Evolutionary conservation across 2,888 invertebrate genomes (phyloP), one percentile per base, ranked within the genome.

Genomic region (Esperia sulphurella): DNA sequence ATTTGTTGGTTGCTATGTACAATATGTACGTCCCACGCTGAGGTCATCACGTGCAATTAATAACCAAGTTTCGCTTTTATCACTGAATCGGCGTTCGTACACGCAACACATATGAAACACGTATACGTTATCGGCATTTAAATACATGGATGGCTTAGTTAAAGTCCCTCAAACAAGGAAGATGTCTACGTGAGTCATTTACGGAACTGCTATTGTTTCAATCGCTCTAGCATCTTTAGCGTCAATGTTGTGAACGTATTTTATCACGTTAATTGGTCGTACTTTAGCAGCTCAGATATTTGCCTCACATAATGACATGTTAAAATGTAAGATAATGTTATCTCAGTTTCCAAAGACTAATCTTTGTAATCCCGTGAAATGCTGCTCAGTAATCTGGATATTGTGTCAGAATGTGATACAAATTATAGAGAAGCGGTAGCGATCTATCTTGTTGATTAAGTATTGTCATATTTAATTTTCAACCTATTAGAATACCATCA

Each of bases 31-130:
- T 61, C 65, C 65, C 61, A 59, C 59, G 64, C 57, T 74, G 76
- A 79, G 77, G 77, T 78, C 77, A 77, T 71, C 59, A 64, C 65
- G 64, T 68, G 68, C 63, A 68, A 65, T 68, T 67, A 71, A 71
- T 73, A 66, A 61, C 69, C 63, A 57, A 69, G 68, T 74, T 74
- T 69, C 63, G 61, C 63, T 68, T 66, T 67, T 69, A 67, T 68
- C 61, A 68, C 60, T 49, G 40, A 39, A 14, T 33, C 35, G n/a
- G 35, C 21, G 21, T 10, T 14, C 28, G 6, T 44, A 44, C 21
- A 43, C 13, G 37, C 14, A 37, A 12, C 14, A 41, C 41, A 7
- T 28, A 28, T 21, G 8, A 40, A 6, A 14, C 28, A 21, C 21
- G 28, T 8, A 28, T 28, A 28, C 13, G 13, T n/a, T 28, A 35